Conservation (phyloP, 2,113 vertebrate species). For the Zeus faber region DNA sequence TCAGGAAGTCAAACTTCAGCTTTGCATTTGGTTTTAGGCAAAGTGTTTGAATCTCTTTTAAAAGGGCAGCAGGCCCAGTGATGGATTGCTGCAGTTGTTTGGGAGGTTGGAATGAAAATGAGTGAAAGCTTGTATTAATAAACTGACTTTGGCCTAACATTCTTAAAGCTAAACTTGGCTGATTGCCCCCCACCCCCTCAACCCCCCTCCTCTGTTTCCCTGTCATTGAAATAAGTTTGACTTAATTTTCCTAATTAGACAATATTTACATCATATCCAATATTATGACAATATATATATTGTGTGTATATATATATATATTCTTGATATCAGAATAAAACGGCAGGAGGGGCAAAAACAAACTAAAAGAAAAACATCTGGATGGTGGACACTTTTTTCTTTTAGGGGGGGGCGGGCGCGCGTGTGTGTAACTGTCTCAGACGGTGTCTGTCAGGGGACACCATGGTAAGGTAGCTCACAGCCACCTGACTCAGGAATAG, state of each 20-base stretch:
- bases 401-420: no score
- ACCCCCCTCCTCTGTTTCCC: slow-evolving; percentile 10
- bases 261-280: slow-evolving; percentile 53
- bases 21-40: no score
- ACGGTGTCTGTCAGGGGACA: background rate
- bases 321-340: slow-evolving; percentile 11
- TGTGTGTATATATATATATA: no score
- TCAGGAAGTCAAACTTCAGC: no score
- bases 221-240: slow-evolving; percentile 27
- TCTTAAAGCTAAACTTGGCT: slow-evolving; percentile 67
- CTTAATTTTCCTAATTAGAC: slow-evolving; percentile 30
- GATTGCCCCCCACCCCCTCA: slow-evolving; percentile 45
- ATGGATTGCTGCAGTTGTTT: no score
- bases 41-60: no score
- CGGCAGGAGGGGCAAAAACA: no score
- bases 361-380: no score
- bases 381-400: no score
- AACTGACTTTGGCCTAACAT: slow-evolving; percentile 68
- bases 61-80: no score
- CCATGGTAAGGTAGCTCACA: slow-evolving; percentile 4
- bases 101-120: background rate
- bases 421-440: background rate
- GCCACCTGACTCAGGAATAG: slow-evolving; percentile 7
- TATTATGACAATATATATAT: no score
- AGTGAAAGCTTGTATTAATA: slow-evolving; percentile 32